Evolutionary conservation across 2,797 vertebrate genomes (phyloP).

Genomic region (Arctocebus calabarensis): DNA sequence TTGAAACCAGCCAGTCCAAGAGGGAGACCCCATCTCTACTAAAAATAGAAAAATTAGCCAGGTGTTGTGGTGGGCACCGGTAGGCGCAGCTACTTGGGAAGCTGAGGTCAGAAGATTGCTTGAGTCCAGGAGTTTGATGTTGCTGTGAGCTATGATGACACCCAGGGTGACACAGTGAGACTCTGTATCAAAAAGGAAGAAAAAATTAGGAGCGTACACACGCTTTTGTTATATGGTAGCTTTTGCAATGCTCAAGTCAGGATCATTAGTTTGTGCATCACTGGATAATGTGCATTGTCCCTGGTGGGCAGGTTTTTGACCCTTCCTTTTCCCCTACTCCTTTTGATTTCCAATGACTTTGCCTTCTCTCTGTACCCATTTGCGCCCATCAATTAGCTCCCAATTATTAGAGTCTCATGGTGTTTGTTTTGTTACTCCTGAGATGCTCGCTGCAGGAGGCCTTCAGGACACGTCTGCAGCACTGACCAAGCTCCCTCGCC

Average conservation of each 20-base stretch:
- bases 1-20: too few relatives aligned
- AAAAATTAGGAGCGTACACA: neutral
- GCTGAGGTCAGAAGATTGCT: too few relatives aligned
- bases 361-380: neutral
- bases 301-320: neutral
- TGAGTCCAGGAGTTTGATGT: too few relatives aligned
- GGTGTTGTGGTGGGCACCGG: too few relatives aligned
- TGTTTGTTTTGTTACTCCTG: neutral
- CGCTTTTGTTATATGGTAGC: neutral
- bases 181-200: neutral
- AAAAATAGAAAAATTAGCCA: too few relatives aligned
- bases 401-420: neutral
- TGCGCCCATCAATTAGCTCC: neutral
- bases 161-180: too few relatives aligned
- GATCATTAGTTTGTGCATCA: neutral
- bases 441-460: neutral
- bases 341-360: neutral
- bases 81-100: too few relatives aligned
- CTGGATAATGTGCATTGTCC: neutral
- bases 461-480: neutral
- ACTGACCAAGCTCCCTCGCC: neutral
- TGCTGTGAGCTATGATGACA: too few relatives aligned
- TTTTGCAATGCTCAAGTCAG: neutral
- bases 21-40: too few relatives aligned
- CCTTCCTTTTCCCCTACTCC: neutral